Evolutionary conservation across 2,797 vertebrate species (phyloP), one percentile per base, ranked within the genome.

Genomic region (Caiman crocodilus): DNA sequence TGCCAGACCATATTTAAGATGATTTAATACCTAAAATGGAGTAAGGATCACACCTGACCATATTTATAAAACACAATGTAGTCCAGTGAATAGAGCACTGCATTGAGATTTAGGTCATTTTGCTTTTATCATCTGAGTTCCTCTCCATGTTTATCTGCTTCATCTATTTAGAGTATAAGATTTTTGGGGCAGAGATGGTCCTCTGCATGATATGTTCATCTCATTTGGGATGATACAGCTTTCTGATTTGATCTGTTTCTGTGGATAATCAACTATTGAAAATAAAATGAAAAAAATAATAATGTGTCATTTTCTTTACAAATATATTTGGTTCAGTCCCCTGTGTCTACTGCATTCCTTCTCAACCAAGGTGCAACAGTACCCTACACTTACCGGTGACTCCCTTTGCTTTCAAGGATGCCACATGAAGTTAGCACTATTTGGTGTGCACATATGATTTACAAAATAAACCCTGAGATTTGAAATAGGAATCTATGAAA

Each of bases 1-100:
- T 75, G 75, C 60, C 16, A 76, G 85, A 82, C 61, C 89, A 65
- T 28, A 67, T 60, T 35, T 15, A 85, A 75, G 57, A 64, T 17
- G 60, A 77, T 60, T 4, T 50, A 50, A 2, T 6, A 23, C 64
- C 2, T 0, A 57, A 14, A 6, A 6, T 50, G 58, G 50, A 35
- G 58, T 25, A 63, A 81, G 73, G 2, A 58, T 65, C 74, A 57
- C 42, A 50, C 42, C 42, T 10, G 42, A 50, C 42, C 42, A 50
- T 23, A 21, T 71, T 42, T 42, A 5, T 42, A 71, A 35, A 11
- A 71, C 3, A 4, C 67, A 42, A 71, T 14, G 67, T 20, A 21
- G 32, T 18, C 67, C 32, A 23, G 42, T 4, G 30, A 32, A 71
- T 21, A 25, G 35, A 76, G 67, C 61, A 74, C 25, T 59, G 16